Conservation (phyloP, 2,113 vertebrate species). For the Epinephelus moara region DNA sequence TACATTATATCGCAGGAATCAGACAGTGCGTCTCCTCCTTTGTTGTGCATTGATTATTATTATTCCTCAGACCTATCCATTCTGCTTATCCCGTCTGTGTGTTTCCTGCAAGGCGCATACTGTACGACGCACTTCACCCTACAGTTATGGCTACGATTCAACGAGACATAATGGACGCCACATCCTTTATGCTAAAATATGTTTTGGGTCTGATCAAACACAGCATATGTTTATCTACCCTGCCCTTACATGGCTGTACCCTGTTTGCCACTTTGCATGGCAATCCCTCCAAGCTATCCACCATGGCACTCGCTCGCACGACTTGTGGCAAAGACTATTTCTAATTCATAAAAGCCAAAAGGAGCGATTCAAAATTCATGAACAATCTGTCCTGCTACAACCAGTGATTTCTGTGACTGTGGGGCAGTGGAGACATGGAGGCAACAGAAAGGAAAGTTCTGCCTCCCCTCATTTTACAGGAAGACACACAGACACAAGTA, state of each 20-base stretch:
- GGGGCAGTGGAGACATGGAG: conserved; percentile 80
- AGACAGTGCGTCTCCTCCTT: conserved; percentile 70
- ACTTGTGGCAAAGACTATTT: conserved; percentile 82
- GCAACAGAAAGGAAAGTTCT: conserved; percentile 76
- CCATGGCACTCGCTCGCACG: conserved; percentile 50
- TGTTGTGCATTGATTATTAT: conserved; percentile 56
- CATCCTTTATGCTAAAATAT: conserved; percentile 71
- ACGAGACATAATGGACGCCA: conserved; percentile 59
- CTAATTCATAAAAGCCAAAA: conserved; percentile 89
- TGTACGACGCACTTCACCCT: neutral
- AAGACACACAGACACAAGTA: conserved; percentile 30
- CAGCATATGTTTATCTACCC: conserved; percentile 82
- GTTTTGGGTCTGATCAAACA: conserved; percentile 77
- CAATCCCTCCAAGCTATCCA: conserved; percentile 79
- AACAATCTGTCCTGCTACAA: conserved; percentile 87
- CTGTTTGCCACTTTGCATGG: conserved; percentile 73
- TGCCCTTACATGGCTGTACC: conserved; percentile 76
- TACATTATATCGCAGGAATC: conserved; percentile 59
- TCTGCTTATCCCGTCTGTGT: conserved; percentile 30
- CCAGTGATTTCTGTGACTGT: conserved; percentile 81
- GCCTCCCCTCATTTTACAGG: conserved; percentile 66
- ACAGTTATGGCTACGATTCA: conserved; percentile 23
- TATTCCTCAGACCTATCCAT: conserved; percentile 45
- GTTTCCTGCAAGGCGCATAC: conserved; percentile 38
- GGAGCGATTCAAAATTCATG: conserved; percentile 87